Evolutionary conservation across 2,113 vertebrate genomes (phyloP).

Genomic region (Oenanthe oenanthe): DNA sequence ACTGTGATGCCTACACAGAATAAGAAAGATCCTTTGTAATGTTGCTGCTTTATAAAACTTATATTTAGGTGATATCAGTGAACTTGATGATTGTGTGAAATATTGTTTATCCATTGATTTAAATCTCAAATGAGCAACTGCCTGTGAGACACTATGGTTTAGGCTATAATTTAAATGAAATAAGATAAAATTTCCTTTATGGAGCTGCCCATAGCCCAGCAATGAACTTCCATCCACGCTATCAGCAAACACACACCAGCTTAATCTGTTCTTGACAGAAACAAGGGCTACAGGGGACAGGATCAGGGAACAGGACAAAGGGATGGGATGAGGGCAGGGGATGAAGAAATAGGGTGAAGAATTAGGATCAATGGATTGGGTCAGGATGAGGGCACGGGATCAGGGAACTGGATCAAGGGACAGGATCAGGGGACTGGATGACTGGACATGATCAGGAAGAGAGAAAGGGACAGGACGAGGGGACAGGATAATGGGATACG

Average conservation of each 20-base stretch:
- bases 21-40: not conserved
- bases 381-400: accelerated
- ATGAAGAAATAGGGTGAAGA: accelerated
- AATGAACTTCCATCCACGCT: accelerated
- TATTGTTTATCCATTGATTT: not conserved
- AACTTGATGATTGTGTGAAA: not conserved
- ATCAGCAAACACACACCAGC: not conserved
- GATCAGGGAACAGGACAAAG: no score
- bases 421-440: no score
- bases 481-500: accelerated
- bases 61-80: not conserved
- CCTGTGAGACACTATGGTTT: not conserved
- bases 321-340: no score
- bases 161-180: not conserved
- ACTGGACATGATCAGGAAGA: not conserved
- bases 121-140: not conserved
- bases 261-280: no score
- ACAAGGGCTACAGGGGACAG: not conserved
- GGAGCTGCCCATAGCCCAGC: not conserved
- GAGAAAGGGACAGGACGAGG: not conserved
- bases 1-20: not conserved
- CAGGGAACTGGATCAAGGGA: accelerated
- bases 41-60: not conserved
- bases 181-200: not conserved
- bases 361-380: accelerated